These are phyloP conservation scores for Hydrolagus colliei DNA, from an alignment of 2,797 vertebrate species.

Conservation along the genomic window DNA sequence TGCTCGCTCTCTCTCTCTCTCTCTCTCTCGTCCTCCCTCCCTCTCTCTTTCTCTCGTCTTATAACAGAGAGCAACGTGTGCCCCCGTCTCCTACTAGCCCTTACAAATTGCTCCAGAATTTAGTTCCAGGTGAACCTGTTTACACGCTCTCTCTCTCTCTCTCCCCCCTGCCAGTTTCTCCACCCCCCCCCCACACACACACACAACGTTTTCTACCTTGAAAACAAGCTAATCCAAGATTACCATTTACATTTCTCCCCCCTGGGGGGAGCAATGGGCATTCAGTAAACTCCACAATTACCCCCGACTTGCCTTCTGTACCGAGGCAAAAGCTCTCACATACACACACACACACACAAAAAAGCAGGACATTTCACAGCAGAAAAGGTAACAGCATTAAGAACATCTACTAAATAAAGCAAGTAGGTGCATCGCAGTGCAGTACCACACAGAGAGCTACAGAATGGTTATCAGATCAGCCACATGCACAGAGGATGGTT, in stretches of 20 bases:
- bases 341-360: neutral
- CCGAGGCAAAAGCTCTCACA: conserved; percentile 14
- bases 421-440: neutral
- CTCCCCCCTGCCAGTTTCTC: too few relatives aligned
- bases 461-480: conserved; percentile 13
- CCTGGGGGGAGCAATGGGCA: neutral
- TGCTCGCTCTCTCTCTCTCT: too few relatives aligned
- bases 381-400: neutral
- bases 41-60: too few relatives aligned
- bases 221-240: neutral
- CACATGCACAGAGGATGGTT: neutral
- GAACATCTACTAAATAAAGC: neutral
- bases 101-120: too few relatives aligned
- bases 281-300: conserved; percentile 16
- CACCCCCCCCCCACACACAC: neutral
- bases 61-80: too few relatives aligned
- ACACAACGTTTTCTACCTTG: neutral
- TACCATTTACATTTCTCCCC: neutral
- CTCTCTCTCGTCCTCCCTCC: too few relatives aligned
- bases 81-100: too few relatives aligned
- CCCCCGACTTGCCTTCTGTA: neutral
- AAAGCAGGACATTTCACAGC: too few relatives aligned
- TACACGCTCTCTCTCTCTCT: too few relatives aligned
- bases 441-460: conserved; percentile 4
- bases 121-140: too few relatives aligned